Conservation (phyloP, 1,140 invertebrate genomes). For the Laodelphax striatellus region DNA sequence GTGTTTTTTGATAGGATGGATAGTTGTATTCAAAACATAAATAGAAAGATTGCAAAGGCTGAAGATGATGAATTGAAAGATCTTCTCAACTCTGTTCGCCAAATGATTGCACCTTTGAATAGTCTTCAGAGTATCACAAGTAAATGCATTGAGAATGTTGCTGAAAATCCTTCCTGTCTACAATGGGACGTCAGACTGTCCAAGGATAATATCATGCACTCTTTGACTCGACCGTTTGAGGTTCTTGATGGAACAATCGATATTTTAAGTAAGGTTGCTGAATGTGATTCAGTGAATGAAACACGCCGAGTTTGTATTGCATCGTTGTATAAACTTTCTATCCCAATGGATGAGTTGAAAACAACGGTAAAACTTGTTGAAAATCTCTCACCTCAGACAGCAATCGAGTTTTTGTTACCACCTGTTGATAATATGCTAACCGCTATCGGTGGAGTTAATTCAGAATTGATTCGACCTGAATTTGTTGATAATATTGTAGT, state of each 20-base stretch:
- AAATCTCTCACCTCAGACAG: conserved; percentile 23
- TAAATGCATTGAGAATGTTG: conserved; percentile 19
- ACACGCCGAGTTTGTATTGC: conserved; percentile 16
- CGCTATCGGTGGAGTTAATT: conserved; percentile 30
- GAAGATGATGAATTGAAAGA: conserved; percentile 18
- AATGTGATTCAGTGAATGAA: conserved; percentile 11
- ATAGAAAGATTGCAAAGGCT: neutral
- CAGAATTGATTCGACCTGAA: conserved; percentile 16
- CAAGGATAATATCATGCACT: conserved; percentile 14
- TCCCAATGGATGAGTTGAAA: conserved; percentile 22
- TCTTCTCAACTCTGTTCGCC: conserved; percentile 12
- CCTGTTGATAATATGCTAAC: conserved; percentile 39
- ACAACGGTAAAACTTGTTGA: conserved; percentile 23
- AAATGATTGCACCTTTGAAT: conserved; percentile 20
- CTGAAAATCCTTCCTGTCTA: conserved; percentile 9
- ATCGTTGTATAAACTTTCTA: conserved; percentile 20
- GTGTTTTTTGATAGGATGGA: neutral
- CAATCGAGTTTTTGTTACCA: conserved; percentile 34
- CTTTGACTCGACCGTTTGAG: conserved; percentile 20
- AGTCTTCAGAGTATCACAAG: conserved; percentile 19
- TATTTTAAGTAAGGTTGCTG: conserved; percentile 16
- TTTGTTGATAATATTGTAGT: conserved; percentile 19
- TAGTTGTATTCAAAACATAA: neutral
- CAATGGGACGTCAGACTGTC: conserved; percentile 1
- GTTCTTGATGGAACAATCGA: conserved; percentile 15